Base-by-base conservation (phyloP, 2,888 invertebrate species). In the Erebia ligea region DNA sequence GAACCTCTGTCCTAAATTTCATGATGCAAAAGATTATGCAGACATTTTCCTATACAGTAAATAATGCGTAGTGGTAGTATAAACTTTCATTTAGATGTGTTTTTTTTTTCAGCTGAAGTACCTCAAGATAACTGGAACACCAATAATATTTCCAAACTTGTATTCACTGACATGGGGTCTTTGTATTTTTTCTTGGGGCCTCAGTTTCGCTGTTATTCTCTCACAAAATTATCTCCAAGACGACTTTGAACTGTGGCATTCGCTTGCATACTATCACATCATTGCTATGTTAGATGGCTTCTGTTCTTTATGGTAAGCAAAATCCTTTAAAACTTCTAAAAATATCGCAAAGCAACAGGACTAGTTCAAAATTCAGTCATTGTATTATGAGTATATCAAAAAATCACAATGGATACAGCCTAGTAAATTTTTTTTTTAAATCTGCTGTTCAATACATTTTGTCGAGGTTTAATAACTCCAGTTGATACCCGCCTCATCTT, bases 241-340 rank as follows among this genome's bases (percentile, higher is more conserved):
- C 1, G 96, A 96, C 84, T 96, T 96, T 83, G 93, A 95, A 62
- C 79, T 96, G 59, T 96, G 96, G 96, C 96, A 96, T 76, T 95
- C 96, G 0, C 95, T 96, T 63, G 96, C 95, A 3, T 96, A 96
- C 78, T 96, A 95, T 79, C 96, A 96, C 73, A 96, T 96, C 45
- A 94, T 96, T 70, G 96, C 96, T 5, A 96, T 96, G 96, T 79
- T 96, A 57, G 96, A 96, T 80, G 95, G 96, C 69, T 95, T 96
- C 72, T 96, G 96, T 81, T 95, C 95, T 40, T 83, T 96, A 48
- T 96, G 96, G 96, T 95, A 82, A 79, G 87, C 82, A 40, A n/a
- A n/a, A 50, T 17, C 5, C 50, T 50, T 50, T 15, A 4, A 6
- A 8, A 6, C 8, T 52, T n/a, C 50, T n/a, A 11, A 42, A 42